phyloP scores from a whole-genome alignment of 2,797 vertebrate genomes.

The Perodicticus potto region DNA sequence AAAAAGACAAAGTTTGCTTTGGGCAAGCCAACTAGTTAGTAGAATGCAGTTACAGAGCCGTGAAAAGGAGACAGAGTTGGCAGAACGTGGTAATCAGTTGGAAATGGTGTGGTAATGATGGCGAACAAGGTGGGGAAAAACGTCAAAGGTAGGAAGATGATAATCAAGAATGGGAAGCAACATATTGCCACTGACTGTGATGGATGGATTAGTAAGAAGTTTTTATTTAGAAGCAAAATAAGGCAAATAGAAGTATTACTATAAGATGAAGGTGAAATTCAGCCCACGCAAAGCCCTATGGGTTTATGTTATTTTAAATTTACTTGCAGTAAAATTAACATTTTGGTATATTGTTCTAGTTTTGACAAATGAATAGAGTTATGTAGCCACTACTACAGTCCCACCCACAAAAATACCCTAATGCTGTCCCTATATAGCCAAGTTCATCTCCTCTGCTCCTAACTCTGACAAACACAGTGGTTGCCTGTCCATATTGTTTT shows the following conservation, averaged over 20 bases:
- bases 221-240: not conserved
- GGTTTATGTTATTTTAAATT: not conserved
- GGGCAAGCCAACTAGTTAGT: not conserved
- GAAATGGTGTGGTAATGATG: not conserved
- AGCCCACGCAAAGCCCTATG: not conserved
- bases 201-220: not conserved
- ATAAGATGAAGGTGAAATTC: not conserved
- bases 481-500: not conserved
- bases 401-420: not conserved
- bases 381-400: not conserved
- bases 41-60: not conserved
- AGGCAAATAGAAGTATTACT: not conserved
- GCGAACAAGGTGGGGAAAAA: not conserved
- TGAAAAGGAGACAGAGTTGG: not conserved
- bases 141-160: not conserved
- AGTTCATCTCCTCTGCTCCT: not conserved
- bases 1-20: not conserved
- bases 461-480: not conserved
- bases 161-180: not conserved
- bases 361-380: not conserved
- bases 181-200: not conserved
- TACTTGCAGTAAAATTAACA: not conserved
- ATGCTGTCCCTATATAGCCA: not conserved
- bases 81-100: not conserved
- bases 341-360: not conserved